A percentile compares a stretch with the other conserved stretches of the same genome.
phyloP scores from a whole-genome alignment of 92 coral and sea anemone genomes.

The Epizoanthus illoricatus region DNA sequence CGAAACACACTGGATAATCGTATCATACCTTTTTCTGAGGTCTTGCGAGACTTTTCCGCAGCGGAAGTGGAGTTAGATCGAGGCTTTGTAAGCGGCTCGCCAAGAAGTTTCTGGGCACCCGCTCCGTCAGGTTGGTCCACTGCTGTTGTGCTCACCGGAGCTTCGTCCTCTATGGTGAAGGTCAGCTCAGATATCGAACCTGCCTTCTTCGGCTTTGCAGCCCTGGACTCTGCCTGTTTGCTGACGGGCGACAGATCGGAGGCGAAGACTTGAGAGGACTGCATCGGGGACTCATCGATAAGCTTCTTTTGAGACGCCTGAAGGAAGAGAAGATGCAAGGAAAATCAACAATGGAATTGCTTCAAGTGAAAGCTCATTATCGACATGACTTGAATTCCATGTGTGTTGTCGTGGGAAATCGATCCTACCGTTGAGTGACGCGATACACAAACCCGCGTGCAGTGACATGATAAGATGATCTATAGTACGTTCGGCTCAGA shows the following conservation, averaged over 20 bases:
- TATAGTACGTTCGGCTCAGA: neutral
- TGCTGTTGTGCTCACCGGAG: neutral
- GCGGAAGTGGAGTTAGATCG: constrained; percentile 24
- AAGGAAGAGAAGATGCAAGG: neutral
- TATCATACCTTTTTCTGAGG: constrained; percentile 15
- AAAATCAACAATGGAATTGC: constrained; percentile 14
- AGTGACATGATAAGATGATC: neutral
- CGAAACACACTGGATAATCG: neutral
- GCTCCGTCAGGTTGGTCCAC: too few species aligned
- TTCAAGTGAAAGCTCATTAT: neutral
- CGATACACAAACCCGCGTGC: neutral
- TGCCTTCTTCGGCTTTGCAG: constrained; percentile 17
- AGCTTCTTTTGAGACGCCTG: constrained; percentile 24
- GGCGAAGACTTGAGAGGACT: constrained; percentile 13
- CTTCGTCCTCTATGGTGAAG: constrained; percentile 30
- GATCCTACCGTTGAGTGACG: constrained; percentile 7
- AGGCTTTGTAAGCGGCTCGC: neutral
- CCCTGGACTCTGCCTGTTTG: neutral
- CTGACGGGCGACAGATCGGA: constrained; percentile 31
- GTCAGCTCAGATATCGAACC: constrained; percentile 26
- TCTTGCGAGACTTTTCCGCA: constrained; percentile 19
- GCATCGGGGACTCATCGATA: constrained; percentile 32
- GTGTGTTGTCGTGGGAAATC: constrained; percentile 25
- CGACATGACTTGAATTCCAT: constrained; percentile 26
- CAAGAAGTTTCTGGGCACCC: neutral